Conservation (phyloP, 37 sponge, comb jelly and placozoan genomes). For the Beroe ovata region DNA sequence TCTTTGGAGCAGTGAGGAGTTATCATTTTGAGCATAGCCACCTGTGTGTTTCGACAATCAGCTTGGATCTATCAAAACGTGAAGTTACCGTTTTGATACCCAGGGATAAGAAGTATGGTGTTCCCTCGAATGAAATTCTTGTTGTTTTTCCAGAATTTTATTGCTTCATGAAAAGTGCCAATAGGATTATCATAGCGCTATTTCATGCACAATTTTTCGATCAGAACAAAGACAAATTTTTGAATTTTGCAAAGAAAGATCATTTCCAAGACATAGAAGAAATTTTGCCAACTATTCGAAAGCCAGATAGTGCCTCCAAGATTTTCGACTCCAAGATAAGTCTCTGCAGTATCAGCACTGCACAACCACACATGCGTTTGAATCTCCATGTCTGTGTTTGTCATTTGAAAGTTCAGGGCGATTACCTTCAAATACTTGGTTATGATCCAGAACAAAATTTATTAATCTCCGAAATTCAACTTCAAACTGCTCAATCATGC, state of each 20-base stretch:
- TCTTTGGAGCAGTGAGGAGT: neutral
- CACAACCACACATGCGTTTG: neutral
- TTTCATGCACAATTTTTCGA: slow-evolving; percentile 19
- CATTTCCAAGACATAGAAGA: neutral
- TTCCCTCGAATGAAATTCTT: neutral
- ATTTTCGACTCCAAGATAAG: too few relatives aligned
- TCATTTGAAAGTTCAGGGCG: neutral
- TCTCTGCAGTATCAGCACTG: neutral
- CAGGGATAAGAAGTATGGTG: neutral
- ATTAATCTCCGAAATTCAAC: neutral
- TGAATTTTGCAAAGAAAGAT: neutral
- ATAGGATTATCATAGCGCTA: neutral
- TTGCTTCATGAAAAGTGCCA: neutral
- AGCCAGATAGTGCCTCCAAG: neutral
- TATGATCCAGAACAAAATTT: neutral
- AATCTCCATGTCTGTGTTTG: neutral
- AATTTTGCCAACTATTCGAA: neutral
- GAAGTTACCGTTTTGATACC: slow-evolving; percentile 1
- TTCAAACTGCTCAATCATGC: neutral
- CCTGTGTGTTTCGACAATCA: neutral
- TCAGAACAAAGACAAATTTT: neutral
- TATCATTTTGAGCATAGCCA: neutral
- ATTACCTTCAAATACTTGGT: neutral
- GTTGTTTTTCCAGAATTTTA: slow-evolving; percentile 17
- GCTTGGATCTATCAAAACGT: neutral